Conservation (phyloP, 2,888 invertebrate genomes). For the Drosophila rubida region DNA sequence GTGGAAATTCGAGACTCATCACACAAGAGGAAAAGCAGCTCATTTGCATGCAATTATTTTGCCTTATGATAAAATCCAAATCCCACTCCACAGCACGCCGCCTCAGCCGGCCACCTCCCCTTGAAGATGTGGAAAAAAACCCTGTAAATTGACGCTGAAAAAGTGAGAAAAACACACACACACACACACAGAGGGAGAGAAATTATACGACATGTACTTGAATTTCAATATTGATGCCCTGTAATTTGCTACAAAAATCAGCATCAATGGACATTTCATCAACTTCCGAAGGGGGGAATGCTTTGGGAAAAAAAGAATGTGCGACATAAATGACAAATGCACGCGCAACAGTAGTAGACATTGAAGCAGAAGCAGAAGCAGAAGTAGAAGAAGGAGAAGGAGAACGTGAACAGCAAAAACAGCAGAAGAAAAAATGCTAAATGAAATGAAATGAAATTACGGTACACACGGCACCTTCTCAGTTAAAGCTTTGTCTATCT, state of each 20-base stretch:
- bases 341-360: conserved; percentile 39
- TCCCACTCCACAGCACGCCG: background rate
- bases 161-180: conserved; percentile 39
- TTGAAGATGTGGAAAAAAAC: background rate
- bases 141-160: conserved; percentile 19
- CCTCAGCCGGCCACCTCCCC: background rate
- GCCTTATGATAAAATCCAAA: conserved; percentile 15
- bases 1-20: conserved; percentile 16
- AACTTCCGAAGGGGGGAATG: conserved; percentile 28
- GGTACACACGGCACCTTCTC: conserved; percentile 27
- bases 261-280: conserved; percentile 70
- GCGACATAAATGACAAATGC: conserved; percentile 71
- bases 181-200: too few relatives aligned
- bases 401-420: conserved; percentile 18
- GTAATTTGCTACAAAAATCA: conserved; percentile 69
- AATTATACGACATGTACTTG: conserved; percentile 65
- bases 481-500: background rate
- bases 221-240: conserved; percentile 68
- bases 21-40: conserved; percentile 31
- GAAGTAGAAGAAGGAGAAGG: conserved; percentile 3
- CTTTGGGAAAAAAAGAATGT: background rate
- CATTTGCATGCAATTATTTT: conserved; percentile 74
- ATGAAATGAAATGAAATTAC: conserved; percentile 79
- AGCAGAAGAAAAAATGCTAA: conserved; percentile 64
- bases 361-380: conserved; percentile 8